Percentiles rank a stretch among this genome's conserved stretches.
Evolutionary conservation across 2,113 vertebrate species (phyloP).

Genomic region (Pomatostomus ruficeps): DNA sequence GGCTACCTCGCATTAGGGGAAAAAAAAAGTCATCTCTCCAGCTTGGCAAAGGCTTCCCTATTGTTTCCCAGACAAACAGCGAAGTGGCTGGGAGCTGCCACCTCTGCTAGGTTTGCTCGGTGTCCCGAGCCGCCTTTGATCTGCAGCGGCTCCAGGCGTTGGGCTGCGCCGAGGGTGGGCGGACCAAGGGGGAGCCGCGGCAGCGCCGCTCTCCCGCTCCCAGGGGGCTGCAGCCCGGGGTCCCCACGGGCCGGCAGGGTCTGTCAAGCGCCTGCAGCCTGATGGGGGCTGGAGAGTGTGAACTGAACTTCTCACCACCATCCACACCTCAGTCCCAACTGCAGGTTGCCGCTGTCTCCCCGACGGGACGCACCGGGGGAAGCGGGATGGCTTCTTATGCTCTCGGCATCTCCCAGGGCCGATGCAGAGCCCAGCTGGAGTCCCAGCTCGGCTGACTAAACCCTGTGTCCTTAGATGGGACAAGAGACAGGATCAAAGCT

Average conservation of each 20-base stretch:
- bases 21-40: not conserved
- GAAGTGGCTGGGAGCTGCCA: not conserved
- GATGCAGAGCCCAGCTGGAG: not conserved
- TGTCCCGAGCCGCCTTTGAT: not conserved
- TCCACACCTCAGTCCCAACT: not conserved
- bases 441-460: not conserved
- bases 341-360: not conserved
- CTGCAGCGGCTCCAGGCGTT: not conserved
- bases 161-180: not conserved
- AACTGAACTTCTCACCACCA: not conserved
- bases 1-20: not conserved
- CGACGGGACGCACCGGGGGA: not conserved
- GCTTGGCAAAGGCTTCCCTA: slow-evolving; percentile 27
- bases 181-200: not conserved
- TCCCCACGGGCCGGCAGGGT: not conserved
- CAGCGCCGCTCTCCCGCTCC: not conserved
- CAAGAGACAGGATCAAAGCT: not conserved
- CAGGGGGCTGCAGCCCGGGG: not conserved
- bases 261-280: not conserved
- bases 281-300: not conserved
- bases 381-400: accelerated
- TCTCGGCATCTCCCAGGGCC: not conserved
- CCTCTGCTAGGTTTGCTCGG: not conserved
- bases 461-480: not conserved
- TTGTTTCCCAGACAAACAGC: slow-evolving; percentile 26